Conservation (phyloP, 1,140 invertebrate genomes). For the Achatina immaculata region DNA sequence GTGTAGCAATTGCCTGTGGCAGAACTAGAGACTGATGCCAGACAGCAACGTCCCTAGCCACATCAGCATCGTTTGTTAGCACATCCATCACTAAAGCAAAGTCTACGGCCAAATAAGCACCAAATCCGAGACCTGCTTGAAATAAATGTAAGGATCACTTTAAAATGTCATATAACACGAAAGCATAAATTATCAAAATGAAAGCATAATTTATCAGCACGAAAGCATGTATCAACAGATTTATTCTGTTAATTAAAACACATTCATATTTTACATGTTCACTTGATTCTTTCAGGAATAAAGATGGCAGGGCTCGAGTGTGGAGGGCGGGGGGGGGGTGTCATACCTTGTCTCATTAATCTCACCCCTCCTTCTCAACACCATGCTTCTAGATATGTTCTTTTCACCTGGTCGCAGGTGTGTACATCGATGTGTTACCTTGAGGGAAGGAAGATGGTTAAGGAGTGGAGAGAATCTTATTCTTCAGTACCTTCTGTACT, state of each 20-base stretch:
- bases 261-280: too few relatives aligned
- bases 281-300: not conserved
- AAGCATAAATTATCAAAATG: not conserved
- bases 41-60: constrained; percentile 68
- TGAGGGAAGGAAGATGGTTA: too few relatives aligned
- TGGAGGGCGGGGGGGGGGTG: not conserved
- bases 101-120: constrained; percentile 68
- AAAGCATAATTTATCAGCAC: not conserved
- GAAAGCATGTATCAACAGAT: not conserved
- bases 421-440: too few relatives aligned
- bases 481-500: too few relatives aligned
- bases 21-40: constrained; percentile 69
- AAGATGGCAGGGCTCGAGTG: not conserved
- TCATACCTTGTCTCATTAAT: not conserved
- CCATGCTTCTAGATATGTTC: too few relatives aligned
- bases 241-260: too few relatives aligned
- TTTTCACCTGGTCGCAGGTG: too few relatives aligned
- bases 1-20: constrained; percentile 68
- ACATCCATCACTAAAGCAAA: constrained; percentile 71
- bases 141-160: not conserved
- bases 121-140: constrained; percentile 66
- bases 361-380: too few relatives aligned
- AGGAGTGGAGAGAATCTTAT: too few relatives aligned
- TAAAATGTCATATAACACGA: not conserved
- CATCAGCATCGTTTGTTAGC: constrained; percentile 64